A percentile compares a stretch with the other conserved stretches of the same genome.
Conservation (phyloP, 2,888 invertebrate genomes). For the Molorchus minor region DNA sequence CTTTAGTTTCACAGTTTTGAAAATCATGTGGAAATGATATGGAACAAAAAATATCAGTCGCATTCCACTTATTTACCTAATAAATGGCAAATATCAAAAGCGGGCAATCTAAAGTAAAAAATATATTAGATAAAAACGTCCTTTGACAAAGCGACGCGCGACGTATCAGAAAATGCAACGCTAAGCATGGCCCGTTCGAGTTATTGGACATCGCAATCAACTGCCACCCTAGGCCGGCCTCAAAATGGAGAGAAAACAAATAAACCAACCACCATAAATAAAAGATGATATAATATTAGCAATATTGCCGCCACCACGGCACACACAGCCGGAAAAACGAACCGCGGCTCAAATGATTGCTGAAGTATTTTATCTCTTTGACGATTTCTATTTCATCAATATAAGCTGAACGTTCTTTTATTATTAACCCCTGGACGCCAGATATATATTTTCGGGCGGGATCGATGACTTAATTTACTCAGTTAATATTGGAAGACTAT, state of each 20-base stretch:
- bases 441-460: slow-evolving; percentile 4
- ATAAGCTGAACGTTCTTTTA: slow-evolving; percentile 5
- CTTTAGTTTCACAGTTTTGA: too few species aligned
- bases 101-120: too few species aligned
- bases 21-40: too few species aligned
- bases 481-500: not conserved
- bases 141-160: too few species aligned
- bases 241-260: slow-evolving; percentile 37
- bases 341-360: slow-evolving; percentile 27
- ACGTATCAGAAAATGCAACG: slow-evolving; percentile 40
- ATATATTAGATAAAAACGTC: too few species aligned
- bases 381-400: slow-evolving; percentile 23
- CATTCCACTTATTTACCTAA: too few species aligned
- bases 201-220: slow-evolving; percentile 47
- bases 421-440: slow-evolving; percentile 5
- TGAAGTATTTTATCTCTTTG: slow-evolving; percentile 20
- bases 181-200: slow-evolving; percentile 37
- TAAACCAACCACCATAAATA: too few species aligned
- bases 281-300: slow-evolving; percentile 40
- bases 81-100: too few species aligned
- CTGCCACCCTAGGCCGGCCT: slow-evolving; percentile 38
- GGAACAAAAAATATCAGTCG: too few species aligned
- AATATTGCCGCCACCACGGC: slow-evolving; percentile 34
- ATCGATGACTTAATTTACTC: slow-evolving; percentile 4
- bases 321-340: slow-evolving; percentile 30